These are phyloP conservation scores for Lingula anatina DNA, from an alignment of 2,888 invertebrate species.

Conservation along the genomic window DNA sequence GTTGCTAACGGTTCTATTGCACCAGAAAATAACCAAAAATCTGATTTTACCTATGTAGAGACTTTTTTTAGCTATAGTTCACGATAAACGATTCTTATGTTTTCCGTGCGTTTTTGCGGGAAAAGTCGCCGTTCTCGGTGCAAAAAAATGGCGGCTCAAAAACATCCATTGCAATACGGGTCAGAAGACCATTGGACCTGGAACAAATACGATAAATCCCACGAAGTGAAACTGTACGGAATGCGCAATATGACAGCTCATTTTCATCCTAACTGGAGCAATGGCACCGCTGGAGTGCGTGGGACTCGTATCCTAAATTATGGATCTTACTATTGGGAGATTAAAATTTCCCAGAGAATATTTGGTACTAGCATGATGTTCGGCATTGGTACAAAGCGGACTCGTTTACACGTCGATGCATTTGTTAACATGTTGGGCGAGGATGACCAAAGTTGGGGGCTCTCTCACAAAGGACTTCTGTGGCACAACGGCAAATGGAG, in stretches of 20 bases:
- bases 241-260: constrained; percentile 56
- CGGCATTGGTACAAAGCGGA: constrained; percentile 61
- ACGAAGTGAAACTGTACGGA: constrained; percentile 58
- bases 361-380: constrained; percentile 76
- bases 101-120: too few relatives aligned
- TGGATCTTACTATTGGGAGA: constrained; percentile 62
- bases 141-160: too few relatives aligned
- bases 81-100: too few relatives aligned
- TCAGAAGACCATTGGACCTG: constrained; percentile 68
- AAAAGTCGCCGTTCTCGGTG: too few relatives aligned
- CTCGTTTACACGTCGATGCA: constrained; percentile 63
- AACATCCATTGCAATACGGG: constrained; percentile 48
- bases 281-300: constrained; percentile 68
- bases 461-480: constrained; percentile 67
- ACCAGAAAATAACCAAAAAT: too few relatives aligned
- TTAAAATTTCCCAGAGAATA: constrained; percentile 61
- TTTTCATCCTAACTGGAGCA: constrained; percentile 73
- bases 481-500: constrained; percentile 66
- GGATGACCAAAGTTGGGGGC: constrained; percentile 66
- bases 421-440: constrained; percentile 70
- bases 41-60: too few relatives aligned
- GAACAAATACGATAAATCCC: constrained; percentile 59
- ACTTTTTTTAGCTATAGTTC: too few relatives aligned
- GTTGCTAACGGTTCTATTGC: too few relatives aligned
- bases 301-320: constrained; percentile 64